Conservation (phyloP, 2,888 invertebrate species). For the Urechis unicinctus region DNA sequence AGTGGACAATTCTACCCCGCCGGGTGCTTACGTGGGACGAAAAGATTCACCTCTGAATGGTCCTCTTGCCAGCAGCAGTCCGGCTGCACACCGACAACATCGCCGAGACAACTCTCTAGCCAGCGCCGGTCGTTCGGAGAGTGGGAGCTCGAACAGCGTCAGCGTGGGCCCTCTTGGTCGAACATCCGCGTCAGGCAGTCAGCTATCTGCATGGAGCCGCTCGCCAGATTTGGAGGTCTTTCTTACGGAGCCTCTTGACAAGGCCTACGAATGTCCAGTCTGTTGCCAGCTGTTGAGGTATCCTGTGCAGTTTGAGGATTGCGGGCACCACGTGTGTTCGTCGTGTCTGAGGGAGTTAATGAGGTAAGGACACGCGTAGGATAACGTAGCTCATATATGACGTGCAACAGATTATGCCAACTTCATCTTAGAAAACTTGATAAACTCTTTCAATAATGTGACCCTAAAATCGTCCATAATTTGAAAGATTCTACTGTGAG, state of each 20-base stretch:
- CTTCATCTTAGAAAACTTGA: too few relatives aligned
- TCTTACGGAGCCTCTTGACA: slow-evolving; percentile 27
- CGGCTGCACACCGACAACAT: neutral
- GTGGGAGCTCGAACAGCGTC: neutral
- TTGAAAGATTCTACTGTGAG: too few relatives aligned
- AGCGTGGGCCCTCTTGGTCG: neutral
- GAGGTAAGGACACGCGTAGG: slow-evolving; percentile 24
- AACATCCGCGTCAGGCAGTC: neutral
- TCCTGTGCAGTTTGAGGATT: slow-evolving; percentile 39
- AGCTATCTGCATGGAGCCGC: neutral
- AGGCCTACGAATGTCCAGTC: slow-evolving; percentile 35
- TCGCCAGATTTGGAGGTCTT: slow-evolving; percentile 24
- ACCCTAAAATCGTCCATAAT: too few relatives aligned
- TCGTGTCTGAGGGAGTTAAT: slow-evolving; percentile 35
- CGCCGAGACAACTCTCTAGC: neutral
- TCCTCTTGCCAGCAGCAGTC: too few relatives aligned
- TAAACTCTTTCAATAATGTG: too few relatives aligned
- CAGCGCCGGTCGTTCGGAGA: neutral
- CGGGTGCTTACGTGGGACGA: too few relatives aligned
- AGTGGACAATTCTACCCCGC: too few relatives aligned
- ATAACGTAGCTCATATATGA: too few relatives aligned
- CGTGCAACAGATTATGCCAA: too few relatives aligned
- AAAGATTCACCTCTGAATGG: too few relatives aligned
- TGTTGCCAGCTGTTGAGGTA: slow-evolving; percentile 32
- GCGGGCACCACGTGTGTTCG: slow-evolving; percentile 40